phyloP scores from a whole-genome alignment of 2,888 invertebrate genomes.

The Neocrepidodera transversa region DNA sequence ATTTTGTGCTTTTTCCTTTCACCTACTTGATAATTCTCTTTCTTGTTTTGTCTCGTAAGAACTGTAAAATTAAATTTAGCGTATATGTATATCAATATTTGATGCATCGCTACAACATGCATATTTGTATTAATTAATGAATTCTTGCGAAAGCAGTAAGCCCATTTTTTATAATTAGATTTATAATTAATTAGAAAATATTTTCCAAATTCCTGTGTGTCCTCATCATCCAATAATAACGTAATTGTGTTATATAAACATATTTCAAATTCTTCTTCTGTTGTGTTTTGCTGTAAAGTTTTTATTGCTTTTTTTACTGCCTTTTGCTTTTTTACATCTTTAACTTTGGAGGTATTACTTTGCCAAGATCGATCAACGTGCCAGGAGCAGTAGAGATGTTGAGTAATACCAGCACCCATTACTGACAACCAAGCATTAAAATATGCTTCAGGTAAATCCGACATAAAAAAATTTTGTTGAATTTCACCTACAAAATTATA shows the following conservation, averaged over 20 bases:
- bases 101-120: no score
- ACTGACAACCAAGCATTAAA: conserved; percentile 31
- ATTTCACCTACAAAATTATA: conserved; percentile 18
- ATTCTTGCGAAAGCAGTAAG: no score
- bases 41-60: no score
- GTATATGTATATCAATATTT: conserved; percentile 22
- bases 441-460: conserved; percentile 29
- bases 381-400: conserved; percentile 24
- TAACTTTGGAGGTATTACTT: conserved; percentile 19
- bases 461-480: conserved; percentile 31
- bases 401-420: conserved; percentile 21
- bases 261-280: neutral
- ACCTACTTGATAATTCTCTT: no score
- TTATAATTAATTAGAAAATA: no score
- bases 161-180: no score
- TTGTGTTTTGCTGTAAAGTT: conserved; percentile 1
- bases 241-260: neutral
- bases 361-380: conserved; percentile 26
- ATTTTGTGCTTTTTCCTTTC: no score
- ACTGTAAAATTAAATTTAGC: no score
- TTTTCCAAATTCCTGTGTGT: conserved; percentile 10
- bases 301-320: conserved; percentile 2
- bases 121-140: no score
- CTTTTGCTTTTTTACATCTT: conserved; percentile 10
- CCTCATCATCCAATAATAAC: conserved; percentile 4